Conservation (phyloP, 2,888 invertebrate genomes). For the Trichacis sp. region DNA sequence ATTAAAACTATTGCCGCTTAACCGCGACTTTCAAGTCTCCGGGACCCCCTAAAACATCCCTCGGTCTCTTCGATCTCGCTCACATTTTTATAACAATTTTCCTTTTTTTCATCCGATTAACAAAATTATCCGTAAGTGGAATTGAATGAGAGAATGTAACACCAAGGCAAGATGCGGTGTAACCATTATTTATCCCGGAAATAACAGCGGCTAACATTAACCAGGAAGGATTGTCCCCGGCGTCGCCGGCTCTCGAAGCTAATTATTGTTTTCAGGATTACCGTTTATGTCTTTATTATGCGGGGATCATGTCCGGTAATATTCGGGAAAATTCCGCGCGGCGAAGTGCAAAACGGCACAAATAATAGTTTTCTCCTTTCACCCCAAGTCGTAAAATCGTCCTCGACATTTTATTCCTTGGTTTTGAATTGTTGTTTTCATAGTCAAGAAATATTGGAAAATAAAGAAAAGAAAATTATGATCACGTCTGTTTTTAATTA, state of each 20-base stretch:
- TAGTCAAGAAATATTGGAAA: no score
- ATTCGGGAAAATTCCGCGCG: conserved; percentile 65
- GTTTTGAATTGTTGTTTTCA: no score
- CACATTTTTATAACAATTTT: not conserved
- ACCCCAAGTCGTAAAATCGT: no score
- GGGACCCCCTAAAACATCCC: conserved; percentile 26
- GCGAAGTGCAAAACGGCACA: no score
- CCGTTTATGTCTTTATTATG: conserved; percentile 68
- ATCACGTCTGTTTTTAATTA: no score
- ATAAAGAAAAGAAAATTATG: no score
- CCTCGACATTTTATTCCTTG: no score
- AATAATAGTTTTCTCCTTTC: conserved; percentile 2
- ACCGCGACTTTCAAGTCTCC: conserved; percentile 45
- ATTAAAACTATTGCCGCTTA: conserved; percentile 68
- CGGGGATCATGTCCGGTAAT: conserved; percentile 56
- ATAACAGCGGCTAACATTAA: conserved; percentile 43
- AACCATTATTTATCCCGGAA: conserved; percentile 57
- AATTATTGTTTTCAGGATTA: conserved; percentile 70
- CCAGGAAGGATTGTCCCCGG: conserved; percentile 17
- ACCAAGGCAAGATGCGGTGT: conserved; percentile 12
- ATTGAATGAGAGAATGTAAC: no score
- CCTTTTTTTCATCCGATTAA: no score
- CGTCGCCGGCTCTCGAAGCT: conserved; percentile 55
- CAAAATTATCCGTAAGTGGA: no score
- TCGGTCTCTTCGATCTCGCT: conserved; percentile 14